Evolutionary conservation across 2,113 vertebrate species (phyloP).

Genomic region (Anser cygnoides): DNA sequence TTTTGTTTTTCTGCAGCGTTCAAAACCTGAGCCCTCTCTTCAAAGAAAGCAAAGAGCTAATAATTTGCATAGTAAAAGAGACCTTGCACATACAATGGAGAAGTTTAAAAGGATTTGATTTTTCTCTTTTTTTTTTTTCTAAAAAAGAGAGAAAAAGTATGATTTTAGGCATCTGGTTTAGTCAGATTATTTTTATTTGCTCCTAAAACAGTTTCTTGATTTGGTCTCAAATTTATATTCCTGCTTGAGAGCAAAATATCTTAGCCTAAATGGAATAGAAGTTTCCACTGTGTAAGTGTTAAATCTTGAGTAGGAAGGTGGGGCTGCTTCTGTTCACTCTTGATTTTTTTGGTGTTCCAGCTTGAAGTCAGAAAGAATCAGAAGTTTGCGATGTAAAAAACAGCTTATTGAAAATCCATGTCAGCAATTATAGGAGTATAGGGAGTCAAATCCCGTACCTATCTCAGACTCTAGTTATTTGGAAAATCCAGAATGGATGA

Average conservation of each 20-base stretch:
- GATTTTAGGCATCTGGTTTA: neutral
- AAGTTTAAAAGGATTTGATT: neutral
- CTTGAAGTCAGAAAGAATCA: neutral
- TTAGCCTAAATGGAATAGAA: neutral
- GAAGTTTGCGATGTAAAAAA: neutral
- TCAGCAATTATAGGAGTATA: neutral
- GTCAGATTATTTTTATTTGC: neutral
- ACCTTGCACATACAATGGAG: neutral
- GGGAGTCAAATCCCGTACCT: neutral
- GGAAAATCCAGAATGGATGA: neutral
- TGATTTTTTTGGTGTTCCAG: neutral
- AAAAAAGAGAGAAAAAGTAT: neutral
- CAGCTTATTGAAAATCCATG: neutral
- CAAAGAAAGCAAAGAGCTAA: neutral
- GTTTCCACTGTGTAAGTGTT: neutral
- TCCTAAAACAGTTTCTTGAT: neutral
- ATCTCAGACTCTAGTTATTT: neutral
- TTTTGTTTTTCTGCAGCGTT: neutral
- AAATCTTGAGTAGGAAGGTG: neutral
- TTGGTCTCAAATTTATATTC: neutral
- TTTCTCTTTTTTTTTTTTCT: neutral
- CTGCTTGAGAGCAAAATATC: neutral
- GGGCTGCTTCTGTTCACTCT: neutral
- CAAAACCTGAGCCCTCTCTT: neutral
- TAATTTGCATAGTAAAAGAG: neutral